phyloP scores from a whole-genome alignment of 2,113 vertebrate species.

The Apodemus sylvaticus region DNA sequence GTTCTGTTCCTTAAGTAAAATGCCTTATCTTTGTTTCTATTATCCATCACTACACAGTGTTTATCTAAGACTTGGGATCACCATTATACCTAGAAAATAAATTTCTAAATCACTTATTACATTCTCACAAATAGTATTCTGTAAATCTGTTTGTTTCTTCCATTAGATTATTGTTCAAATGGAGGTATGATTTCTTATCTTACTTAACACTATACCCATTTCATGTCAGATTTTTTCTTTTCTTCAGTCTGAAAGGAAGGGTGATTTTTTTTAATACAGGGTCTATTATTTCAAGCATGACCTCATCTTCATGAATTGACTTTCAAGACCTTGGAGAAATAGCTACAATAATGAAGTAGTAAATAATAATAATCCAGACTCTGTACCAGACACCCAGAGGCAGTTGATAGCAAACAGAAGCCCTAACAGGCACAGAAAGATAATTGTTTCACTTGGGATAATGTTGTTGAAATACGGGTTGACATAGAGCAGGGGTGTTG shows the following conservation, averaged over 20 bases:
- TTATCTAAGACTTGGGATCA: background rate
- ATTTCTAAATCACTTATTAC: background rate
- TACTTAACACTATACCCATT: background rate
- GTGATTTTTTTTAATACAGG: background rate
- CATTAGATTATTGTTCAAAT: background rate
- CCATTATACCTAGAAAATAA: background rate
- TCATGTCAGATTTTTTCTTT: background rate
- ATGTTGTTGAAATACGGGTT: background rate
- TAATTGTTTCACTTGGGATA: background rate
- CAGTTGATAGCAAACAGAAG: background rate
- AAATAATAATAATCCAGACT: background rate
- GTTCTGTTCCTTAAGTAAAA: background rate
- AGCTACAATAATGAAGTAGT: background rate
- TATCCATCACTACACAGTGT: background rate
- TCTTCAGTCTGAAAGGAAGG: background rate
- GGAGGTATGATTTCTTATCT: background rate
- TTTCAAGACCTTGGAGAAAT: background rate
- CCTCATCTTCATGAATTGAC: background rate
- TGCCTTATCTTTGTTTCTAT: background rate
- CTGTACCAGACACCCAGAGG: background rate
- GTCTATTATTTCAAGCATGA: background rate
- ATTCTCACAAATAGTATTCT: background rate
- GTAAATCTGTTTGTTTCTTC: background rate
- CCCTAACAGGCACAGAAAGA: background rate
- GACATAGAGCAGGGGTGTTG: background rate